Evolutionary conservation across 2,797 vertebrate species (phyloP).

Genomic region (Bradypodion ventrale): DNA sequence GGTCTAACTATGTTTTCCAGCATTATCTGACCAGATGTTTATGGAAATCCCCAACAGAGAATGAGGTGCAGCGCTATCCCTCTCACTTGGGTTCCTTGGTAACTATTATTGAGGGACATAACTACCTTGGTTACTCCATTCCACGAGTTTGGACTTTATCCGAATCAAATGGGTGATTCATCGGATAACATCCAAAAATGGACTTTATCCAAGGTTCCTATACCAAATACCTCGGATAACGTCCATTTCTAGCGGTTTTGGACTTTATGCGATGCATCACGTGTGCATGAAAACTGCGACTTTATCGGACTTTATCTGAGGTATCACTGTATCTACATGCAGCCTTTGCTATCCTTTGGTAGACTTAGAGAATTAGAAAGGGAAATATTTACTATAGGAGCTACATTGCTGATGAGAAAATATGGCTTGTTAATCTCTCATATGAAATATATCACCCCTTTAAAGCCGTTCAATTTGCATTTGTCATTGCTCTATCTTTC

Average conservation of each 20-base stretch:
- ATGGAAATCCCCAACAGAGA: neutral
- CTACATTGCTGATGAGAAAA: conserved; percentile 25
- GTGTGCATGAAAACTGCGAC: too few relatives aligned
- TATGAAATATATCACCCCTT: rapidly evolving
- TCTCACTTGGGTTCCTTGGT: neutral
- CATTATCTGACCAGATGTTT: neutral
- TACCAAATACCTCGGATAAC: too few relatives aligned
- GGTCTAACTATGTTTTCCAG: neutral
- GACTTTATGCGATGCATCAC: too few relatives aligned
- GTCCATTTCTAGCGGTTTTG: too few relatives aligned
- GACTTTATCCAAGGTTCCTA: too few relatives aligned
- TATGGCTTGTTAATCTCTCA: conserved; percentile 18
- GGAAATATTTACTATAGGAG: conserved; percentile 2
- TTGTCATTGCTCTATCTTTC: neutral
- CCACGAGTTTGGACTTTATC: too few relatives aligned
- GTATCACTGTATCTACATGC: too few relatives aligned
- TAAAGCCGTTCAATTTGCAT: neutral
- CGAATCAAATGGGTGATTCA: too few relatives aligned
- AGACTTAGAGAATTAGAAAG: neutral
- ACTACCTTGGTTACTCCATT: neutral
- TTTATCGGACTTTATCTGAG: too few relatives aligned
- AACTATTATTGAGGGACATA: neutral
- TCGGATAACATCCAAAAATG: too few relatives aligned
- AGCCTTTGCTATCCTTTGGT: neutral
- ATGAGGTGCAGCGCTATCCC: neutral